These are phyloP conservation scores for Eurystomus glaucurus DNA, from an alignment of 2,797 vertebrate genomes.

Conservation along the genomic window DNA sequence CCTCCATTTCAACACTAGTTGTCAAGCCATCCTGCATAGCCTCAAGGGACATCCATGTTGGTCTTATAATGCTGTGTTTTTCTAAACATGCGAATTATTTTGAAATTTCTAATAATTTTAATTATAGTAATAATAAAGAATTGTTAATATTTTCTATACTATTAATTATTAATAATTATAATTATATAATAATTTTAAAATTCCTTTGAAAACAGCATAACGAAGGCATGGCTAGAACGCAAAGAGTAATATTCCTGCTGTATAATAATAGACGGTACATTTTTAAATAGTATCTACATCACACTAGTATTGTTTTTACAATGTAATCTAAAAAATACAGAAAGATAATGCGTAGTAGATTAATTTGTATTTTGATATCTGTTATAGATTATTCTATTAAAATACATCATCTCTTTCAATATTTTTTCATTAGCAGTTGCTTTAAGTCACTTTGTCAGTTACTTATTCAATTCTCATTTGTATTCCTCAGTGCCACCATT, in stretches of 20 bases:
- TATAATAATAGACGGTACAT: not conserved
- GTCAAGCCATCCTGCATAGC: not conserved
- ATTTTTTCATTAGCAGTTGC: slow-evolving; percentile 22
- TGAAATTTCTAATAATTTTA: not conserved
- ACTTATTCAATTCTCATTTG: slow-evolving; percentile 9
- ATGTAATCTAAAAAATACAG: slow-evolving; percentile 30
- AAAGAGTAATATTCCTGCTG: not conserved
- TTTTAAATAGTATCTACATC: not conserved
- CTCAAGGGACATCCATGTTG: not conserved
- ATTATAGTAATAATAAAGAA: not conserved
- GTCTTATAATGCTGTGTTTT: not conserved
- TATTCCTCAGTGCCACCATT: not conserved
- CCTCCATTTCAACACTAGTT: not conserved
- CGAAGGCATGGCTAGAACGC: not conserved
- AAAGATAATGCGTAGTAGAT: not conserved
- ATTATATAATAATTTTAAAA: not conserved
- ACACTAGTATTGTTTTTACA: not conserved
- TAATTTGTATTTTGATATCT: slow-evolving; percentile 17
- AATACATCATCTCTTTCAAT: not conserved
- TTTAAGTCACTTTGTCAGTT: slow-evolving; percentile 15
- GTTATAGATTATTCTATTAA: slow-evolving; percentile 26
- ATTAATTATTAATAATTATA: not conserved
- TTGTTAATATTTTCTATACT: accelerated
- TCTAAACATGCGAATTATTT: not conserved
- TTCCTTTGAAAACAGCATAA: not conserved